phyloP scores from a whole-genome alignment of 2,797 vertebrate genomes.

The Oreortyx pictus region DNA sequence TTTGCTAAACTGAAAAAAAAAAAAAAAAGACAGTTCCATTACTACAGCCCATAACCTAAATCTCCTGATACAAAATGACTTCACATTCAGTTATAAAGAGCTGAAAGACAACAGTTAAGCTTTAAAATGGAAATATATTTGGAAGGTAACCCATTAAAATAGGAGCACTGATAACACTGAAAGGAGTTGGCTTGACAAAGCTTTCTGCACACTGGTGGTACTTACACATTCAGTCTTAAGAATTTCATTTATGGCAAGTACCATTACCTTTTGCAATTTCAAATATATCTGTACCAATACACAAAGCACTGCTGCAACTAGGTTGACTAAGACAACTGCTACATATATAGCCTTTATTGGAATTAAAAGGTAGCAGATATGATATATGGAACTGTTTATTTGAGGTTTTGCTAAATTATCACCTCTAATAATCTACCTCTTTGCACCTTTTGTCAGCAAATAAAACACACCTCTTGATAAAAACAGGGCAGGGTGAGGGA shows the following conservation, averaged over 20 bases:
- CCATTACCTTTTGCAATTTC: neutral
- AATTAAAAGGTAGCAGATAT: neutral
- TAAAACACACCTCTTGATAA: neutral
- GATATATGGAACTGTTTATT: neutral
- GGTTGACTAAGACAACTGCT: neutral
- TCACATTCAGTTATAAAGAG: constrained; percentile 42
- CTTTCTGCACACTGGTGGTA: neutral
- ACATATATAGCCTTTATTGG: neutral
- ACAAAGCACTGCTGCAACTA: neutral
- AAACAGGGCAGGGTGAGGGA: neutral
- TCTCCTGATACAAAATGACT: constrained; percentile 49
- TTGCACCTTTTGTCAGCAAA: neutral
- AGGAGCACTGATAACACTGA: neutral
- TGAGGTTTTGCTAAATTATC: neutral
- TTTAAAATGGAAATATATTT: constrained; percentile 36
- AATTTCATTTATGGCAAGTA: constrained; percentile 19
- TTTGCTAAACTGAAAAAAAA: constrained; percentile 69
- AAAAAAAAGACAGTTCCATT: constrained; percentile 66
- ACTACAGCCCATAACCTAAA: constrained; percentile 54
- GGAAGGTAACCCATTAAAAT: constrained; percentile 15
- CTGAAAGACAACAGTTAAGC: constrained; percentile 40
- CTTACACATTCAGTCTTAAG: neutral
- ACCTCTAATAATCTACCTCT: neutral
- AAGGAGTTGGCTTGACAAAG: constrained; percentile 14
- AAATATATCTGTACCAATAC: neutral